Conservation (phyloP, 2,888 invertebrate genomes). For the Uropetala carovei region DNA sequence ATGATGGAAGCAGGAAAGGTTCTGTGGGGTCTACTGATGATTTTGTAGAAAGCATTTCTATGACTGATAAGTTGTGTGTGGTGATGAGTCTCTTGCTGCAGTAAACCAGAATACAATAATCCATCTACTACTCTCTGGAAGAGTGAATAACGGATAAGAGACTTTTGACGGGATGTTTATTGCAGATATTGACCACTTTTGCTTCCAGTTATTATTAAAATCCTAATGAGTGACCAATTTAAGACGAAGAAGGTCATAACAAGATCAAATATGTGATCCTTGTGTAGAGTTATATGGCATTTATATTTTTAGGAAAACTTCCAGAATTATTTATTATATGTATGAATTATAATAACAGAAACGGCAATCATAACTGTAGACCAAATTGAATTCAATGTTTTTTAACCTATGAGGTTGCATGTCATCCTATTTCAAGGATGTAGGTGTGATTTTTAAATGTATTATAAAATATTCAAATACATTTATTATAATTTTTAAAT, state of each 20-base stretch:
- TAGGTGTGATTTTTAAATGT: no score
- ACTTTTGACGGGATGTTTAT: background rate
- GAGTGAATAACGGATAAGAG: background rate
- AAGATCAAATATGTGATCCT: background rate
- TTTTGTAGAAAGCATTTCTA: background rate
- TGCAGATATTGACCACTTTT: background rate
- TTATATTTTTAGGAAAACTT: background rate
- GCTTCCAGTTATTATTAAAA: background rate
- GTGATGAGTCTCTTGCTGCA: constrained; percentile 37
- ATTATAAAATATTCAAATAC: no score
- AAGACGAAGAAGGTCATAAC: background rate
- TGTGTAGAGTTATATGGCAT: background rate
- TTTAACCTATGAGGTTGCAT: no score
- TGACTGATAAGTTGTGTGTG: background rate
- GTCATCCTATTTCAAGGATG: no score
- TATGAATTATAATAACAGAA: background rate
- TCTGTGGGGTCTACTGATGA: background rate
- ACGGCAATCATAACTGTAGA: background rate
- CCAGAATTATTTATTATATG: background rate
- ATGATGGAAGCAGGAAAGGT: background rate
- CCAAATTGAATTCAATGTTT: no score
- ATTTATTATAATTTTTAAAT: no score
- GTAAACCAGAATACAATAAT: background rate
- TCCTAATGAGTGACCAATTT: background rate
- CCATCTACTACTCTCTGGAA: background rate